Base-by-base conservation (phyloP, 2,797 vertebrate genomes). In the Artibeus lituratus region DNA sequence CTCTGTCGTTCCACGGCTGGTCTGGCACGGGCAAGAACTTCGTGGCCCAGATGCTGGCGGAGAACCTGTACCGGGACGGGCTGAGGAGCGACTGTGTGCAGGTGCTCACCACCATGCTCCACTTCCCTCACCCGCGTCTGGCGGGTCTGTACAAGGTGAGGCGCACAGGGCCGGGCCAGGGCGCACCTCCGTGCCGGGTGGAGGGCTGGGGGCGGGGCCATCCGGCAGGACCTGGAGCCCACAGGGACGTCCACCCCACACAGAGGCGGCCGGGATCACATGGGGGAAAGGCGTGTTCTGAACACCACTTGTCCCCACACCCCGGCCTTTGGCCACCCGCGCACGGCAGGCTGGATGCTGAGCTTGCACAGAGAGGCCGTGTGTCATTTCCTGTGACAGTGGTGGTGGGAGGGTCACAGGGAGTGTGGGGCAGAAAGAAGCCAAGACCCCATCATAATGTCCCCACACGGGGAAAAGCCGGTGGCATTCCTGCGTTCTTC, bases 11-110 rank as follows among this genome's bases (percentile, higher is more conserved):
- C 98, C 99, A 99, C 0, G 99, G 99, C 97, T 99, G 99, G 99
- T 99, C 99, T 0, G 99, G 99, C 80, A 99, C 99, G 0, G 99
- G 99, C 90, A 99, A 99, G 98, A 99, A 99, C 98, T 99, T 99
- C 7, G 99, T 99, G 97, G 99, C 99, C 1, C 98, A 99, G 77
- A 98, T 99, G 97, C 98, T 99, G 53, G 99, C 99, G 0, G 99
- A 99, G 93, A 99, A 99, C 98, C 98, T 99, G 74, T 99, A 99
- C 97, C 99, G 98, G 44, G 99, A 99, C 0, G 99, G 99, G 82
- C 98, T 99, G 96, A 99, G 98, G 98, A 99, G 99, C 0, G 98
- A 99, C 95, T 99, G 99, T 32, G 99, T 99, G 92, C 98, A 98
- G 72, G 96, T 99, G 96, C 99, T 99, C 95, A 99, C 99, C 32